Conservation (phyloP, 1,140 invertebrate genomes). For the Solenopsis invicta region DNA sequence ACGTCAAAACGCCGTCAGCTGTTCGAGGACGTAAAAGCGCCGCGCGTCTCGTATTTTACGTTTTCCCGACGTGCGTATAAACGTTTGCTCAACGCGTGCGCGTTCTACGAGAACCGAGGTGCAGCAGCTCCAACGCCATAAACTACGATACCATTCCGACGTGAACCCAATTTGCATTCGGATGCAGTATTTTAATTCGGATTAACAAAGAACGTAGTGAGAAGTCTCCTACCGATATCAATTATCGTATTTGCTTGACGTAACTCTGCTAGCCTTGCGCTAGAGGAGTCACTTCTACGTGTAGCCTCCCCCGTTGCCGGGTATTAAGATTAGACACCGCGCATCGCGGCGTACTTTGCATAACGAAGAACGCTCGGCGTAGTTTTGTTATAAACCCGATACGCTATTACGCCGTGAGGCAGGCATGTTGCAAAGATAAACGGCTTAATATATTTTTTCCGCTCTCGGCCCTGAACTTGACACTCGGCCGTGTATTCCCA, state of each 20-base stretch:
- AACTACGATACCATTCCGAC: constrained; percentile 23
- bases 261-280: neutral
- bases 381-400: constrained; percentile 44
- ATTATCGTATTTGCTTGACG: constrained; percentile 10
- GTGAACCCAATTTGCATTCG: neutral
- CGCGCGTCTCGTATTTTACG: constrained; percentile 9
- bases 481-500: constrained; percentile 41
- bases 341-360: constrained; percentile 19
- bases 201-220: neutral
- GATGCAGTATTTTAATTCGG: neutral
- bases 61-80: constrained; percentile 32
- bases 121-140: neutral
- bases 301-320: neutral
- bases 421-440: constrained; percentile 56
- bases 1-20: constrained; percentile 52
- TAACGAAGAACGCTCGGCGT: neutral
- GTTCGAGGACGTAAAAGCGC: constrained; percentile 26
- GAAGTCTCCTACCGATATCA: neutral
- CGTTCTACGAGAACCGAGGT: neutral
- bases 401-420: constrained; percentile 7
- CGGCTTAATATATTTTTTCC: constrained; percentile 51
- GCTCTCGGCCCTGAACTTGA: constrained; percentile 45
- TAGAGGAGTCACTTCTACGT: neutral
- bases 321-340: neutral
- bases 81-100: constrained; percentile 9